Evolutionary conservation across 2,797 vertebrate species (phyloP).

Genomic region (Anas acuta): DNA sequence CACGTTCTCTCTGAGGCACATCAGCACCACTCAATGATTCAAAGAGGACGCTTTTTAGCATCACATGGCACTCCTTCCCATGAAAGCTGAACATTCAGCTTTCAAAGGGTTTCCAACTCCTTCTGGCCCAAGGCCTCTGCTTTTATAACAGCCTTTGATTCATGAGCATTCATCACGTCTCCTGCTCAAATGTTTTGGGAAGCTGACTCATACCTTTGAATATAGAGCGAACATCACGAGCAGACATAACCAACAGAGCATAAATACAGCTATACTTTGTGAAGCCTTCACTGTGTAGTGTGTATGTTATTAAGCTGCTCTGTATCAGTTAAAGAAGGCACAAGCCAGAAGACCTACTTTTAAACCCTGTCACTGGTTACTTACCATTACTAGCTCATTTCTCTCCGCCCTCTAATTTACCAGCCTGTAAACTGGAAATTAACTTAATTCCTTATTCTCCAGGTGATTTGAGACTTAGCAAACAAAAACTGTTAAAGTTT

Average conservation of each 20-base stretch:
- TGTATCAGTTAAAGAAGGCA: neutral
- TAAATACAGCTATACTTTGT: neutral
- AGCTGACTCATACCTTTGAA: slow-evolving; percentile 15
- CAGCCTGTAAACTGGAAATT: neutral
- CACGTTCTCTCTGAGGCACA: neutral
- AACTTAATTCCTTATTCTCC: neutral
- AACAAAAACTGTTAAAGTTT: neutral
- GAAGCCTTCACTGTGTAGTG: neutral
- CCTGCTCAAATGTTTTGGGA: slow-evolving; percentile 17
- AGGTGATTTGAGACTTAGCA: neutral
- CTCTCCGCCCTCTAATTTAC: neutral
- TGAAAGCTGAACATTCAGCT: neutral
- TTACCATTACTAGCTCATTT: neutral
- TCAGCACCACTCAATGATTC: neutral
- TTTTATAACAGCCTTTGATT: slow-evolving; percentile 33
- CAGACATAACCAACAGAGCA: neutral
- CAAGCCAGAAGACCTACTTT: neutral
- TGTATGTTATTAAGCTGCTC: neutral
- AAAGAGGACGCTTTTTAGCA: neutral
- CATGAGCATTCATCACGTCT: neutral
- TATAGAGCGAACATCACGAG: neutral
- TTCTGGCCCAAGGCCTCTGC: slow-evolving; percentile 15
- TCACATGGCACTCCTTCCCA: neutral
- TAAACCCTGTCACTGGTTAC: neutral
- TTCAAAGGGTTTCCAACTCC: slow-evolving; percentile 19